Evolutionary conservation across 2,888 invertebrate species (phyloP).

Genomic region (Heliconius ethilla): DNA sequence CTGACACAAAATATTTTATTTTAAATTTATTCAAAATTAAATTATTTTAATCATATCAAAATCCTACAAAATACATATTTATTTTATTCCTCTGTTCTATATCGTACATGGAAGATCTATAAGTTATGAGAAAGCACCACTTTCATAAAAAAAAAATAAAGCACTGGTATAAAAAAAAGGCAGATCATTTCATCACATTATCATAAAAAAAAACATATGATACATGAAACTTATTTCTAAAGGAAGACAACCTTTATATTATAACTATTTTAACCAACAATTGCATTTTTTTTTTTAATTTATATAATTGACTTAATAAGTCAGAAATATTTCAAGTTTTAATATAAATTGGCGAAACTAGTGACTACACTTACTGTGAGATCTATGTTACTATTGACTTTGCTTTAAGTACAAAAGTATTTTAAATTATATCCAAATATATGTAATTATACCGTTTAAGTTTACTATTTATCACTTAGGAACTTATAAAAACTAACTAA

Average conservation of each 20-base stretch:
- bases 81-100: background rate
- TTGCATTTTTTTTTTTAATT: background rate
- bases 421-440: slow-evolving; percentile 32
- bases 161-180: background rate
- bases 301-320: background rate
- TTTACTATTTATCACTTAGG: slow-evolving; percentile 42
- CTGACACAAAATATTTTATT: background rate
- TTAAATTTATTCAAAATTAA: background rate
- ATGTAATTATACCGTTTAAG: slow-evolving; percentile 14
- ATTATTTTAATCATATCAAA: background rate
- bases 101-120: background rate
- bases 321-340: slow-evolving; percentile 34
- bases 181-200: slow-evolving; percentile 7
- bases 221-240: slow-evolving; percentile 21
- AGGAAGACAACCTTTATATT: slow-evolving; percentile 19
- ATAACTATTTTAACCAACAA: slow-evolving; percentile 4
- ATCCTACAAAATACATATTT: no score
- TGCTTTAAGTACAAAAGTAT: slow-evolving; percentile 44
- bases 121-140: background rate
- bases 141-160: background rate
- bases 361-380: slow-evolving; percentile 63
- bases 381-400: slow-evolving; percentile 63
- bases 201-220: slow-evolving; percentile 8
- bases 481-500: slow-evolving; percentile 45
- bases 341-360: slow-evolving; percentile 39